Conservation (phyloP, 2,797 vertebrate species). For the Peromyscus melanophrys region DNA sequence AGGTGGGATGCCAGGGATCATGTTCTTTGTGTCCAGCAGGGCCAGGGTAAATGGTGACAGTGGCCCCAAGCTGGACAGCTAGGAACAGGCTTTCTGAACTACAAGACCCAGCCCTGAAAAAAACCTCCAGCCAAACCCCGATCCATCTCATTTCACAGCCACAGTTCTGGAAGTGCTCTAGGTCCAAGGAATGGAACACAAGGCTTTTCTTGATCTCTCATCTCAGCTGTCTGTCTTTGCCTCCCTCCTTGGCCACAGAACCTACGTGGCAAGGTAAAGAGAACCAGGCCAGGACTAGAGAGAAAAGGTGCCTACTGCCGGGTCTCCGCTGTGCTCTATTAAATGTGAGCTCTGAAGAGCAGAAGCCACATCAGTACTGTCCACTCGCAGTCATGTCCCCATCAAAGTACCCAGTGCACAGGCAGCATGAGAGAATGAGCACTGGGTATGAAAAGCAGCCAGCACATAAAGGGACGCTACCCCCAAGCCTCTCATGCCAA, state of each 20-base stretch:
- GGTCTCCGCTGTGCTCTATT: not conserved
- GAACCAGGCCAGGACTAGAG: not conserved
- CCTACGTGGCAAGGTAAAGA: not conserved
- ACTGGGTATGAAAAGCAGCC: not conserved
- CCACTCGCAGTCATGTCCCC: not conserved
- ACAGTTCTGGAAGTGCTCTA: not conserved
- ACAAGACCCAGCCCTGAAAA: not conserved
- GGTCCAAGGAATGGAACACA: not conserved
- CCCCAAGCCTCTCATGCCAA: slow-evolving; percentile 25
- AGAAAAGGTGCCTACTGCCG: not conserved
- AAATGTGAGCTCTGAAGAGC: not conserved
- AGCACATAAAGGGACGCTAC: not conserved
- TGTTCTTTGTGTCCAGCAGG: not conserved
- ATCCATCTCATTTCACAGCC: not conserved
- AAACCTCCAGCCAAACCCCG: not conserved
- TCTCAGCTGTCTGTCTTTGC: not conserved
- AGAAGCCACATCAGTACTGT: not conserved
- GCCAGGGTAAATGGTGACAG: not conserved
- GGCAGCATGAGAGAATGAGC: slow-evolving; percentile 21
- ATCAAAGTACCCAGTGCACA: not conserved
- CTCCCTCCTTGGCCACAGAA: not conserved
- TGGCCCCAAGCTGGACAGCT: not conserved
- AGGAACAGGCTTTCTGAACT: not conserved
- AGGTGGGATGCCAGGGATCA: not conserved
- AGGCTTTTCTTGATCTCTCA: not conserved